Evolutionary conservation across 2,888 invertebrate species (phyloP).

Genomic region (Oscheius myriophilus): DNA sequence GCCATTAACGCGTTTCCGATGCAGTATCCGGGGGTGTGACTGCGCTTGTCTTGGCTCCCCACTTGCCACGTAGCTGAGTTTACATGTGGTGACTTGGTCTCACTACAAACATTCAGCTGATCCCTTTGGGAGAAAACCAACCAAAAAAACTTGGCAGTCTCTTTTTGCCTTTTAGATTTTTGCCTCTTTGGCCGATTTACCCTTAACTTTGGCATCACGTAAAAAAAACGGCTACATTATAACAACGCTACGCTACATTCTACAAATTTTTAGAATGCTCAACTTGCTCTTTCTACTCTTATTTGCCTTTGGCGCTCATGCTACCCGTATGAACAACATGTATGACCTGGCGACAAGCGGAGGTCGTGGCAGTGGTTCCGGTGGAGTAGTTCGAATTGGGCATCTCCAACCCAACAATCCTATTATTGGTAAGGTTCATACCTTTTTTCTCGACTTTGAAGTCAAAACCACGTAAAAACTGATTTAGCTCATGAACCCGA

Average conservation of each 20-base stretch:
- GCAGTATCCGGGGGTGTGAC: conserved; percentile 24
- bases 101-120: not conserved
- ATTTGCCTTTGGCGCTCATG: not conserved
- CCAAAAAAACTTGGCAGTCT: too few relatives aligned
- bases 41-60: conserved; percentile 11
- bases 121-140: not conserved
- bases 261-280: conserved; percentile 3
- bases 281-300: conserved; percentile 7
- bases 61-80: conserved; percentile 11
- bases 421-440: conserved; percentile 40
- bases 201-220: too few relatives aligned
- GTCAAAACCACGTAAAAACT: too few relatives aligned
- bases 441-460: too few relatives aligned
- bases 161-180: too few relatives aligned
- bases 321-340: conserved; percentile 2
- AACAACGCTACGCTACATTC: too few relatives aligned
- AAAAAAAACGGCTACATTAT: too few relatives aligned
- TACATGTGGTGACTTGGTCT: not conserved
- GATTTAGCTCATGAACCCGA: conserved; percentile 52
- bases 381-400: conserved; percentile 50
- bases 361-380: not conserved
- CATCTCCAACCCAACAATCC: conserved; percentile 58
- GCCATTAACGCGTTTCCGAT: conserved; percentile 26
- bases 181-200: too few relatives aligned
- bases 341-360: not conserved